Base-by-base conservation (phyloP, 2,888 invertebrate species). In the Epiblema foenella region DNA sequence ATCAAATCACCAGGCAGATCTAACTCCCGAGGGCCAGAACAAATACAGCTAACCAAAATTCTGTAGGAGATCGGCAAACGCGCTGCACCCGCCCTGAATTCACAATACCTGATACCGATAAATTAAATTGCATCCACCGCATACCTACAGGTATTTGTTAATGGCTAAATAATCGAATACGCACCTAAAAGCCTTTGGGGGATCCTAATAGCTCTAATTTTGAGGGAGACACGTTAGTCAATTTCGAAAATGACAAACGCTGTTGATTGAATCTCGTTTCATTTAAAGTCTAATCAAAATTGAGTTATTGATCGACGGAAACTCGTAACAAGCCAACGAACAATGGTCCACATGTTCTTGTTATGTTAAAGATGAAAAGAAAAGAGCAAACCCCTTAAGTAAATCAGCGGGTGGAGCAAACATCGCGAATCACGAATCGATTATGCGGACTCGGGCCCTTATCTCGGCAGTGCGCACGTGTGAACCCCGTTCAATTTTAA, bases 401-500 rank as follows among this genome's bases (percentile, higher is more conserved):
- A 89, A 89, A 90, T 90, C 87, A 86, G 82, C 82, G 85, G 80
- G 81, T 80, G 75, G 76, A 68, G 78, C 86, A 86, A 91, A 88
- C 83, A 89, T 83, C 81, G 82, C 81, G 84, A 86, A 81, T 86
- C 81, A 83, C 83, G 87, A 86, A 89, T 90, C 89, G 88, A 89
- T 89, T 85, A 87, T 82, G 83, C 83, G 83, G 78, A 78, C 79
- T 78, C 80, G 81, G 82, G 89, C 92, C 91, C 92, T 93, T 93
- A 93, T 93, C 93, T 89, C 83, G 78, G 83, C 87, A 73, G 83
- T 87, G 90, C 90, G 93, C 93, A 93, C 93, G 93, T 93, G 93
- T 93, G 93, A 93, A 93, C 89, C 88, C 88, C 89, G 90, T 88
- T 91, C 92, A 91, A 92, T 93, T 93, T 93, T 93, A 93, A 93